Evolutionary conservation across 1,140 invertebrate genomes (phyloP).

Genomic region (Solenopsis fugax): DNA sequence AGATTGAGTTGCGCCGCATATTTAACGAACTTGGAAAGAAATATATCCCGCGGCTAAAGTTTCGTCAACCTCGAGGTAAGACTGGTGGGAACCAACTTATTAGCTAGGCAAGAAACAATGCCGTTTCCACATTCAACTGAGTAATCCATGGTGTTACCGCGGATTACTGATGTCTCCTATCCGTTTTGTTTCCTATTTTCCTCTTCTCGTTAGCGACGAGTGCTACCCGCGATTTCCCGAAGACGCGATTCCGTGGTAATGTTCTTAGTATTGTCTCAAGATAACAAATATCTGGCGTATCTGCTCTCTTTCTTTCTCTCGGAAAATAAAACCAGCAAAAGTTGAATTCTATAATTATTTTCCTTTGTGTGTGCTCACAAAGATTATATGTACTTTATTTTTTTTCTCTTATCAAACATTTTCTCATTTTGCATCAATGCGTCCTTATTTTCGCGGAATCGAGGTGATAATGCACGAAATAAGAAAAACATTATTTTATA

Average conservation of each 20-base stretch:
- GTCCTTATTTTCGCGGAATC: neutral
- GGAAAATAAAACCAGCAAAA: neutral
- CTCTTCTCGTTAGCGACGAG: constrained; percentile 30
- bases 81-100: constrained; percentile 40
- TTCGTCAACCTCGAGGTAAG: constrained; percentile 16
- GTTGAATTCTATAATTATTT: constrained; percentile 22
- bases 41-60: constrained; percentile 28
- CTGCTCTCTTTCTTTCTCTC: neutral
- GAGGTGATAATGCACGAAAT: neutral
- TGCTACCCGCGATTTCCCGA: constrained; percentile 15
- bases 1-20: neutral
- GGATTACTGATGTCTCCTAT: constrained; percentile 52
- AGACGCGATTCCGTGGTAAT: constrained; percentile 20
- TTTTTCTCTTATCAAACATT: neutral
- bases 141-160: constrained; percentile 39
- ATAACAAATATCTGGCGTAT: constrained; percentile 31
- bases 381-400: constrained; percentile 14
- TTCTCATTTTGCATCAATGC: neutral
- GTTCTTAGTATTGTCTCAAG: constrained; percentile 27
- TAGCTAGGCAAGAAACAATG: constrained; percentile 58
- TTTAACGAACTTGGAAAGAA: constrained; percentile 27
- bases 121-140: constrained; percentile 42
- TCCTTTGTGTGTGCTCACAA: neutral
- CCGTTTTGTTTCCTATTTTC: constrained; percentile 32
- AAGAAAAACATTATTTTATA: neutral